These are phyloP conservation scores for Berghia stephanieae DNA, from an alignment of 1,140 invertebrate species.

Conservation along the genomic window DNA sequence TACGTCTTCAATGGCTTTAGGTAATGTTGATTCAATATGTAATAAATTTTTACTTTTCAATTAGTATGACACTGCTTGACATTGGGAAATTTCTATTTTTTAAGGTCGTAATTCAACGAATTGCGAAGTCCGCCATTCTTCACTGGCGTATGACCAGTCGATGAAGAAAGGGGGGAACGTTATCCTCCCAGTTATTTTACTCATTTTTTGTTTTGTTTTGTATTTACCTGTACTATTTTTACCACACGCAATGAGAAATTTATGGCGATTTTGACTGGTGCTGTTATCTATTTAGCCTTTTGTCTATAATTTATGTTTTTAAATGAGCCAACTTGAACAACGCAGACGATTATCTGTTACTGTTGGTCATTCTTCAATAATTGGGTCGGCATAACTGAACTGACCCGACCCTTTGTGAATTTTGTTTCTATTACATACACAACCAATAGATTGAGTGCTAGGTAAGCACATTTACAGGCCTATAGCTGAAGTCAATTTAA, in stretches of 20 bases:
- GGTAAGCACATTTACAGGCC: too few species aligned
- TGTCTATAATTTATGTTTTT: too few species aligned
- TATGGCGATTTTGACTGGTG: background rate
- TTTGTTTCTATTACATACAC: too few species aligned
- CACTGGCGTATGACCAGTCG: background rate
- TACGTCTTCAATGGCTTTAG: background rate
- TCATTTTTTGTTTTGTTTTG: background rate
- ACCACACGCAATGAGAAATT: too few species aligned
- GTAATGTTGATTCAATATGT: constrained; percentile 21
- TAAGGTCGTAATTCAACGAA: constrained; percentile 56
- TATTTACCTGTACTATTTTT: background rate
- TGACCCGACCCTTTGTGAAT: too few species aligned
- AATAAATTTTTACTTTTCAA: constrained; percentile 54
- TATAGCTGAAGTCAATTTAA: too few species aligned
- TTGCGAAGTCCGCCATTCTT: constrained; percentile 13
- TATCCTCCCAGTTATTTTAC: background rate
- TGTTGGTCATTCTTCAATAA: too few species aligned
- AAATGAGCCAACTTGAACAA: too few species aligned
- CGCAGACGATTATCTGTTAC: too few species aligned
- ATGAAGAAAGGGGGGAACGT: background rate
- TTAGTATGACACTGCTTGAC: constrained; percentile 55
- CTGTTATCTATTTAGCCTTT: background rate
- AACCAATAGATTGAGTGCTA: too few species aligned
- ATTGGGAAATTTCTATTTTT: constrained; percentile 53
- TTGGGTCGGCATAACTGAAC: too few species aligned